A percentile compares a stretch with the other conserved stretches of the same genome.
Conservation (phyloP, 30 jellyfish, hydroid and myxozoan genomes). For the Rhopilema esculentum region DNA sequence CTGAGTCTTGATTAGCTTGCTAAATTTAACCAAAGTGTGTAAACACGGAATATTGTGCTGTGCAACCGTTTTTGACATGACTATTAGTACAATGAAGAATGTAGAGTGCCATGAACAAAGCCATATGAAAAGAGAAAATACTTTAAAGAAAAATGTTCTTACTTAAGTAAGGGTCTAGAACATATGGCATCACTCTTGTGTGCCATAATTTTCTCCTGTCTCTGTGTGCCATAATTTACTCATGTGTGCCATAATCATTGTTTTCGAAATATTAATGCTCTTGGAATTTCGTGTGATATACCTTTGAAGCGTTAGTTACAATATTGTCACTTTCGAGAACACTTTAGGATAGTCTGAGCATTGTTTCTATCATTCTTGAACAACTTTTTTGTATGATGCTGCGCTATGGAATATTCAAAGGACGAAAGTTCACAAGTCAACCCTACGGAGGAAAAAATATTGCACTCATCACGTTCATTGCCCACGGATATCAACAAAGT, state of each 20-base stretch:
- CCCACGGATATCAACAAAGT: constrained; percentile 2
- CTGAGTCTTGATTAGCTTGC: too few species aligned
- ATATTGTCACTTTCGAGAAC: too few species aligned
- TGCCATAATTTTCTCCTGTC: background rate
- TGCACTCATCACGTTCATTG: constrained; percentile 1
- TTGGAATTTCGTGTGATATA: too few species aligned
- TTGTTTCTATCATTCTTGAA: constrained; percentile 20
- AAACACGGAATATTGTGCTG: too few species aligned
- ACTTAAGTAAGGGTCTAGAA: background rate
- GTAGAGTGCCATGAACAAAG: too few species aligned
- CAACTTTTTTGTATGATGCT: constrained; percentile 13
- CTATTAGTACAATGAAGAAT: too few species aligned
- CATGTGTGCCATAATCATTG: background rate
- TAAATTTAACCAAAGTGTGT: too few species aligned
- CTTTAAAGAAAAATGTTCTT: background rate
- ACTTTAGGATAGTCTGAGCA: constrained; percentile 7
- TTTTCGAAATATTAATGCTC: too few species aligned
- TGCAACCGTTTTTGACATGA: too few species aligned
- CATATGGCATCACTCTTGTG: background rate
- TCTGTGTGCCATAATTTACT: background rate
- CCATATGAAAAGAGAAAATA: too few species aligned
- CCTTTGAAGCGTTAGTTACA: too few species aligned
- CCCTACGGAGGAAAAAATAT: constrained; percentile 20
- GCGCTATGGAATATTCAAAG: constrained; percentile 22
- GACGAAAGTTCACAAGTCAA: constrained; percentile 15